These are phyloP conservation scores for Plumapathes pennacea DNA, from an alignment of 92 coral and sea anemone genomes.

Conservation along the genomic window DNA sequence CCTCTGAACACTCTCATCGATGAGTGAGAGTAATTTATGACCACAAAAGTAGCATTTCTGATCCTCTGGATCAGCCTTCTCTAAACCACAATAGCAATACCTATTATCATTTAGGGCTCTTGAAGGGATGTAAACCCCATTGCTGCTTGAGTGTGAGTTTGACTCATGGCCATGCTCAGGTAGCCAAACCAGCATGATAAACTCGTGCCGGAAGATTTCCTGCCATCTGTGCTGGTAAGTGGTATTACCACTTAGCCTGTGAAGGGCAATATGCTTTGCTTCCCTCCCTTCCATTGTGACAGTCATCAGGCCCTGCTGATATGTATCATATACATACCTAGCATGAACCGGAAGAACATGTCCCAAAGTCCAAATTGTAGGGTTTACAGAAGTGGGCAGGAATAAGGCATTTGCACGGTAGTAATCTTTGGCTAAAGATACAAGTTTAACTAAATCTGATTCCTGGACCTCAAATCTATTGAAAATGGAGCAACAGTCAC, in stretches of 20 bases:
- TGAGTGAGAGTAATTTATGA: slow-evolving; percentile 23
- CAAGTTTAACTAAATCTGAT: slow-evolving; percentile 23
- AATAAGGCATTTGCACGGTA: slow-evolving; percentile 49
- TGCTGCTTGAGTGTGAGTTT: slow-evolving; percentile 39
- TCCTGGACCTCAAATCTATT: slow-evolving; percentile 47
- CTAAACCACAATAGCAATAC: slow-evolving; percentile 64
- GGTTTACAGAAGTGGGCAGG: slow-evolving; percentile 46
- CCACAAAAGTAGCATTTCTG: slow-evolving; percentile 50
- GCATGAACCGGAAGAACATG: slow-evolving; percentile 64
- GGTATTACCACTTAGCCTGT: slow-evolving; percentile 49
- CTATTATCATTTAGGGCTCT: slow-evolving; percentile 39
- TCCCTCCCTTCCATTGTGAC: slow-evolving; percentile 68
- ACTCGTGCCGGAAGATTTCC: slow-evolving; percentile 69
- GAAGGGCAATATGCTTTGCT: slow-evolving; percentile 67
- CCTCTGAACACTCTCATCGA: slow-evolving; percentile 19
- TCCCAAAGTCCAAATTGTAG: slow-evolving; percentile 61
- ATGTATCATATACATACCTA: slow-evolving; percentile 36
- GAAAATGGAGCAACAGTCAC: slow-evolving; percentile 54
- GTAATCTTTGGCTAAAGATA: slow-evolving; percentile 30
- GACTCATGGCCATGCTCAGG: slow-evolving; percentile 68
- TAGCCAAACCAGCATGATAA: slow-evolving; percentile 69
- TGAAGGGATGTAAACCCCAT: slow-evolving; percentile 51
- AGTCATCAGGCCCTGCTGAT: slow-evolving; percentile 54
- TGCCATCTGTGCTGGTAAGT: slow-evolving; percentile 59
- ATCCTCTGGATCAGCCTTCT: slow-evolving; percentile 49